phyloP scores from a whole-genome alignment of 1,140 invertebrate species.

The Sarcophaga peregrina region DNA sequence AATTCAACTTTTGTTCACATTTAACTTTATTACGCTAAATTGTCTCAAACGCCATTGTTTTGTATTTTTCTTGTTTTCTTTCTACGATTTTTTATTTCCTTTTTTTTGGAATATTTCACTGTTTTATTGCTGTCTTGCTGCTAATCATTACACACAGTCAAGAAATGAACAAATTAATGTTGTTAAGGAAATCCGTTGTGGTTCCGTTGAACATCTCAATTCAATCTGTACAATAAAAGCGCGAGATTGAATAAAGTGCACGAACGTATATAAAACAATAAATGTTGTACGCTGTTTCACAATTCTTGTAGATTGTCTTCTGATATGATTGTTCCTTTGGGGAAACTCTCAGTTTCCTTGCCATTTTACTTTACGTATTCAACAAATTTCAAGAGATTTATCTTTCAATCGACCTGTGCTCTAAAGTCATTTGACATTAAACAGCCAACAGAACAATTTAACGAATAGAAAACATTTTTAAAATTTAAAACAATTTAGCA shows the following conservation, averaged over 20 bases:
- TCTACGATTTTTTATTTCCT: neutral
- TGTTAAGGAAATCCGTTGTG: slow-evolving; percentile 26
- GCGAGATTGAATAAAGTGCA: too few relatives aligned
- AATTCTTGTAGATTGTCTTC: neutral
- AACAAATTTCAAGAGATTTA: neutral
- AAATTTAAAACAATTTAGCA: slow-evolving; percentile 23
- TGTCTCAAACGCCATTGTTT: neutral
- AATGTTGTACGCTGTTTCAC: too few relatives aligned
- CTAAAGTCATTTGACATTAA: neutral
- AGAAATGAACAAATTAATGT: slow-evolving; percentile 17
- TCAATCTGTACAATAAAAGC: neutral
- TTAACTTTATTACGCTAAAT: slow-evolving; percentile 13
- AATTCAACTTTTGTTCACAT: neutral
- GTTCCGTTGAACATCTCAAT: slow-evolving; percentile 1
- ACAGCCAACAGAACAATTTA: neutral
- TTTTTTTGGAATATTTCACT: neutral
- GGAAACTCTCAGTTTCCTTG: neutral
- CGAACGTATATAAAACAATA: too few relatives aligned
- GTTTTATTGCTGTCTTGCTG: slow-evolving; percentile 21
- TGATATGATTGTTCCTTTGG: slow-evolving; percentile 13
- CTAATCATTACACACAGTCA: slow-evolving; percentile 12
- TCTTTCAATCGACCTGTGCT: slow-evolving; percentile 20
- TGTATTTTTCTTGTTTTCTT: too few relatives aligned
- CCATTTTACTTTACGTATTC: neutral
- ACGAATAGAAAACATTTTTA: neutral